Base-by-base conservation (phyloP, 1,140 invertebrate species). In the Aphaenogaster rudis region DNA sequence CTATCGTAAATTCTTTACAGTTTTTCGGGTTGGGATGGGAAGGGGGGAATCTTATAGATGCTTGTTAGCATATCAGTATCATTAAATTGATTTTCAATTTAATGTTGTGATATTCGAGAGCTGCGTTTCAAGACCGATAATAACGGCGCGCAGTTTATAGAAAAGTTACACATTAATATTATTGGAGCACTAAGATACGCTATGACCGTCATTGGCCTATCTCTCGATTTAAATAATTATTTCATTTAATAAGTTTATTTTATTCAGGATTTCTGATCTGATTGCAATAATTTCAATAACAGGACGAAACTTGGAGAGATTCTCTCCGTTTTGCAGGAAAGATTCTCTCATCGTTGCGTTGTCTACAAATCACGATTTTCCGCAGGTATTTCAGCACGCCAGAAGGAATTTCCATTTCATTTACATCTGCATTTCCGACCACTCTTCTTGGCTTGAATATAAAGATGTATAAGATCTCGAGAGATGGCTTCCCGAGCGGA, bases 371-470 rank as follows among this genome's bases (percentile, higher is more conserved):
- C 48, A 64, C 13, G n/a, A 28, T 54, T 80, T 42, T 45, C 63
- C 48, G 3, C 57, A 21, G 7, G 77, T 50, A 52, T 80, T 39
- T 52, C 61, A 80, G 54, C 72, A 39, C 11, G 48, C 64, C 48
- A 28, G 57, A 61, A 42, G 63, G 50, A 52, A 80, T 80, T 52
- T 80, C 33, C 48, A 67, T 45, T 67, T 80, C 78, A 80, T 80
- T 80, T 80, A 67, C 48, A 80, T 67, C 66, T 64, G n/a, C n/a
- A 33, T 61, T 48, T 21, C 17, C 45, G 42, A 36, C 28, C 17
- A 66, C 45, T 66, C 61, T 80, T 80, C 77, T 61, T 54, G 77
- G 13, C 61, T 80, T 8, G 36, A 11, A 7, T 66, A 80, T 69
- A 80, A 57, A 80, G 63, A 80, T 80, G 54, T 80, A 57, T 28